Percentiles rank a stretch among this genome's conserved stretches.
Conservation (phyloP, 2,113 vertebrate genomes). For the Lophura nycthemera region DNA sequence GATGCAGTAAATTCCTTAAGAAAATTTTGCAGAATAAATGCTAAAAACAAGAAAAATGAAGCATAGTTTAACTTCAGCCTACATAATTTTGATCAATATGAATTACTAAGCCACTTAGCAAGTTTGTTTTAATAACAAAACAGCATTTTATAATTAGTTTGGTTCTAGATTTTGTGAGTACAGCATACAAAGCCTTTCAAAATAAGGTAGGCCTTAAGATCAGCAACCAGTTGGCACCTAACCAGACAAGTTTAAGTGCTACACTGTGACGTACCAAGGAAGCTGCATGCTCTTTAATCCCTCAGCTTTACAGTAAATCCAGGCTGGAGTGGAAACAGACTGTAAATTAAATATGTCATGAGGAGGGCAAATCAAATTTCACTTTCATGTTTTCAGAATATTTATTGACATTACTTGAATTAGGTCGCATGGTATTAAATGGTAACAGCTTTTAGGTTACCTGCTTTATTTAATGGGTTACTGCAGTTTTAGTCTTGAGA, state of each 20-base stretch:
- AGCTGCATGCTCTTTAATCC: not conserved
- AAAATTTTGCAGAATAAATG: not conserved
- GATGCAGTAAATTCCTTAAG: conserved; percentile 2
- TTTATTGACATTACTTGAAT: not conserved
- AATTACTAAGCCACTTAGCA: not conserved
- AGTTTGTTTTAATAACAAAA: not conserved
- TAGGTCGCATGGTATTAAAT: not conserved
- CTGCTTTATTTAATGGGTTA: no score
- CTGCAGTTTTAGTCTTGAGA: no score
- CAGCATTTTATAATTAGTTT: not conserved
- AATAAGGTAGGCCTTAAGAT: not conserved
- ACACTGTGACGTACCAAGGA: not conserved
- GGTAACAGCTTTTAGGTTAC: no score
- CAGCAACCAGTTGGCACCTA: not conserved
- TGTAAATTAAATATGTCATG: not conserved
- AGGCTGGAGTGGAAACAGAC: not conserved
- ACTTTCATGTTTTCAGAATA: not conserved
- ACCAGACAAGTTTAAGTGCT: not conserved
- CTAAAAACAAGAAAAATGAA: not conserved
- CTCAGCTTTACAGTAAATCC: not conserved
- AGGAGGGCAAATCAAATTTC: not conserved
- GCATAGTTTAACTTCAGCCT: not conserved
- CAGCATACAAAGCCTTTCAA: not conserved
- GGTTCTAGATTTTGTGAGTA: not conserved
- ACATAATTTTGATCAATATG: not conserved